These are phyloP conservation scores for Bufotes viridis DNA, from an alignment of 2,797 vertebrate genomes.

Conservation along the genomic window DNA sequence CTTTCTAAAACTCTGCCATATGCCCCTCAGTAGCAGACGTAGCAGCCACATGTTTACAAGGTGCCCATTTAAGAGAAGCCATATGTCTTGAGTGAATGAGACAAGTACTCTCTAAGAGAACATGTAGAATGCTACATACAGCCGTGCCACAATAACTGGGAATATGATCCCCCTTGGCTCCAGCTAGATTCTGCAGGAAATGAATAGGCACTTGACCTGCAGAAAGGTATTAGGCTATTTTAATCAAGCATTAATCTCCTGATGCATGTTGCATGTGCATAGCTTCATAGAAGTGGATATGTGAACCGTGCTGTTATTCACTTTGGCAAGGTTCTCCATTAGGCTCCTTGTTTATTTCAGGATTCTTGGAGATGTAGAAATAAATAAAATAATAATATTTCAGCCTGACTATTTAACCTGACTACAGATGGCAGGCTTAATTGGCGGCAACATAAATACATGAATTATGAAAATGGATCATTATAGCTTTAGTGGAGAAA, in stretches of 20 bases:
- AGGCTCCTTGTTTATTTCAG: slow-evolving; percentile 28
- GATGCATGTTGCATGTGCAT: slow-evolving; percentile 19
- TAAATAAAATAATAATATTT: slow-evolving; percentile 40
- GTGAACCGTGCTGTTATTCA: slow-evolving; percentile 23
- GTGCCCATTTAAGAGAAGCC: neutral
- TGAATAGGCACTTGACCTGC: slow-evolving; percentile 9
- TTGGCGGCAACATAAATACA: slow-evolving; percentile 53
- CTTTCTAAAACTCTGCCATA: neutral
- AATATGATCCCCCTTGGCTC: neutral
- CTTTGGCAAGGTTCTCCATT: slow-evolving; percentile 24
- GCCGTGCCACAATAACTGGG: neutral
- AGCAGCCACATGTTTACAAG: neutral
- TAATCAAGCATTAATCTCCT: slow-evolving; percentile 5
- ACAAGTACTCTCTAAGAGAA: neutral
- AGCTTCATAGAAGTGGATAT: neutral
- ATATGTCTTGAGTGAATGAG: neutral
- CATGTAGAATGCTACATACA: neutral
- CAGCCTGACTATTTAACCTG: slow-evolving; percentile 41
- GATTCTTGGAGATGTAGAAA: slow-evolving; percentile 8
- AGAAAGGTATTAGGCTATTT: slow-evolving; percentile 14
- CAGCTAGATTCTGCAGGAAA: neutral
- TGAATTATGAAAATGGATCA: slow-evolving; percentile 52
- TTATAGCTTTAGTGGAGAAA: slow-evolving; percentile 39
- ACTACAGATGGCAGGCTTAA: slow-evolving; percentile 45
- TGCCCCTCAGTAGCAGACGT: slow-evolving; percentile 2